phyloP scores from a whole-genome alignment of 2,113 vertebrate species.

The Nematolebias whitei region DNA sequence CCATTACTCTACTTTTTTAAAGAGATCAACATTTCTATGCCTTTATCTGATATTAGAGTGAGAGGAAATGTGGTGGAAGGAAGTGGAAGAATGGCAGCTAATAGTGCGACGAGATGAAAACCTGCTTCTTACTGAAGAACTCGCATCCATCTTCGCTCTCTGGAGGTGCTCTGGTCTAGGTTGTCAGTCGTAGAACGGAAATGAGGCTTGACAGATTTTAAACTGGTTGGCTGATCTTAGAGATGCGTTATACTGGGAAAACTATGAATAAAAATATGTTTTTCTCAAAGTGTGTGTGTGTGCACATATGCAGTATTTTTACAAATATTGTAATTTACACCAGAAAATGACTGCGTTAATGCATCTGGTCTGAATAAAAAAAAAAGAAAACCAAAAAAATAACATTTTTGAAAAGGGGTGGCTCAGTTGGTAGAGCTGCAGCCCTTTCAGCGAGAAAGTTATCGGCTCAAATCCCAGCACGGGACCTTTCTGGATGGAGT shows the following conservation, averaged over 20 bases:
- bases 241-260: neutral
- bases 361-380: neutral
- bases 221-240: constrained; percentile 4
- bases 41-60: neutral
- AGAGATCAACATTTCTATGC: constrained; percentile 2
- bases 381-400: neutral
- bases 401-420: neutral
- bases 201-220: constrained; percentile 11
- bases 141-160: constrained; percentile 6
- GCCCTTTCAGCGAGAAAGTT: too few species aligned
- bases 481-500: too few species aligned
- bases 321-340: neutral
- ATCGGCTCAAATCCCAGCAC: too few species aligned
- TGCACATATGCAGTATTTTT: neutral
- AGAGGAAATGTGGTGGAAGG: neutral
- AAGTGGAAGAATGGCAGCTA: neutral
- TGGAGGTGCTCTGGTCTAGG: neutral
- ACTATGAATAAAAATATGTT: neutral
- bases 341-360: neutral
- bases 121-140: neutral
- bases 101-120: neutral
- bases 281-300: neutral
- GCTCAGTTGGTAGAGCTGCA: too few species aligned
- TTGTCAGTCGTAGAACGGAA: constrained; percentile 1
- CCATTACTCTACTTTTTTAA: constrained; percentile 2